Conservation (phyloP, 2,113 vertebrate genomes). For the Gobiocypris rarus region DNA sequence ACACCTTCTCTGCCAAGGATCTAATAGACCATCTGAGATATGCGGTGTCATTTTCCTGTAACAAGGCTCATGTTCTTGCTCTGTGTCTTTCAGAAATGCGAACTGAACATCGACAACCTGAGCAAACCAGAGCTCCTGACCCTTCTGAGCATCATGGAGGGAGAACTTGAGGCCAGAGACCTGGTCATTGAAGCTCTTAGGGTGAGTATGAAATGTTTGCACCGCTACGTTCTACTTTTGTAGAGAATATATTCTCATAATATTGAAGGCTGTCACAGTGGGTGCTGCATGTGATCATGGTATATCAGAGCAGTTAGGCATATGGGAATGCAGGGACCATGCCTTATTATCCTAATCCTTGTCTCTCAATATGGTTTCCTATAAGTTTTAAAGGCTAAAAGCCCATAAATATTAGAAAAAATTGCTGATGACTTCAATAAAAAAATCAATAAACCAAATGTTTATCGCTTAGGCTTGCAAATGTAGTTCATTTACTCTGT, state of each 20-base stretch:
- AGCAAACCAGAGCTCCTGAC: conserved; percentile 92
- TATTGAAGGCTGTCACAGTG: neutral
- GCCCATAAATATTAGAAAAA: neutral
- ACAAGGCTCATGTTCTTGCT: conserved; percentile 7
- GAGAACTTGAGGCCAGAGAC: conserved; percentile 94
- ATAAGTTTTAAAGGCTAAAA: neutral
- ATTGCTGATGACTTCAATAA: neutral
- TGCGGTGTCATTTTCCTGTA: conserved; percentile 15
- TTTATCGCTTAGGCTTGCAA: neutral
- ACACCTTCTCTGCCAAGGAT: conserved; percentile 15
- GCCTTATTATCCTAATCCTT: too few species aligned
- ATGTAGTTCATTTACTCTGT: neutral
- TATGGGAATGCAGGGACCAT: neutral
- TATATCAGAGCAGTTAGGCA: neutral
- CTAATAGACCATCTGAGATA: conserved; percentile 16
- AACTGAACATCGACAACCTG: conserved; percentile 96
- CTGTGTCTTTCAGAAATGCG: conserved; percentile 82
- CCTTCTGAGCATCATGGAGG: conserved; percentile 95
- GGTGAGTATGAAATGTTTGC: conserved; percentile 77
- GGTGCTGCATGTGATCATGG: neutral
- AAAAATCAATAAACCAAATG: conserved; percentile 5
- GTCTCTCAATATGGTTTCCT: neutral
- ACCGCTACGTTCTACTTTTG: neutral
- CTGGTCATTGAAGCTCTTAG: conserved; percentile 95
- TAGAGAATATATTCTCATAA: neutral